phyloP scores from a whole-genome alignment of 2,797 vertebrate species.

The Sarcophilus harrisii region DNA sequence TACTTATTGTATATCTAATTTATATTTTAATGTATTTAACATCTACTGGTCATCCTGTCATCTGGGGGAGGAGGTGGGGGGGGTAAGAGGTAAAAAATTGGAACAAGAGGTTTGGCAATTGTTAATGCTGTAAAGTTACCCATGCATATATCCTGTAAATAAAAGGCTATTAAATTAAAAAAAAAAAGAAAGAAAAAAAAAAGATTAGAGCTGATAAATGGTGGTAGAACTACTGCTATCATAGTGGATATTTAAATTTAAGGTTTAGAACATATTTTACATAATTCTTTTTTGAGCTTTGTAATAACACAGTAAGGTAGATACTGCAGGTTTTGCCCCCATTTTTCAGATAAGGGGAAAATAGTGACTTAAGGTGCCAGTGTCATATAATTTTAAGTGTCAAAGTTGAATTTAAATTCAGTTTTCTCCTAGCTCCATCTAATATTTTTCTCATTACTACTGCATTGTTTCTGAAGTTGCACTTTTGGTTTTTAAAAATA shows the following conservation, averaged over 20 bases:
- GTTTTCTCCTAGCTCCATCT: background rate
- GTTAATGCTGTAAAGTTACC: too few species aligned
- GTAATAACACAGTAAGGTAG: background rate
- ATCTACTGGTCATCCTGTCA: too few species aligned
- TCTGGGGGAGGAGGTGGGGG: too few species aligned
- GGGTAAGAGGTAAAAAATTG: too few species aligned
- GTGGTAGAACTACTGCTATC: background rate
- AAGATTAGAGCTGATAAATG: background rate
- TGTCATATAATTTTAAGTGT: background rate
- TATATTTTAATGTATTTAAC: too few species aligned
- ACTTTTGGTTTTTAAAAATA: background rate
- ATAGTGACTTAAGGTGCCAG: background rate
- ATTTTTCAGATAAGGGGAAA: background rate
- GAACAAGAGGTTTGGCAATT: too few species aligned
- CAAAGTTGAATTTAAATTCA: background rate
- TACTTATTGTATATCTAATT: too few species aligned
- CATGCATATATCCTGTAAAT: too few species aligned
- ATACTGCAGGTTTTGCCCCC: background rate
- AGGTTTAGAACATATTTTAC: background rate
- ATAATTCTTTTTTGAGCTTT: background rate
- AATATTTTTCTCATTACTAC: background rate
- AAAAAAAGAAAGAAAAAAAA: too few species aligned
- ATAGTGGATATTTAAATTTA: background rate
- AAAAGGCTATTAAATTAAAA: too few species aligned
- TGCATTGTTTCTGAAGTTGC: background rate